Evolutionary conservation across 1,140 invertebrate species (phyloP), one percentile per base, ranked within the genome.

Genomic region (Whitmania pigra): DNA sequence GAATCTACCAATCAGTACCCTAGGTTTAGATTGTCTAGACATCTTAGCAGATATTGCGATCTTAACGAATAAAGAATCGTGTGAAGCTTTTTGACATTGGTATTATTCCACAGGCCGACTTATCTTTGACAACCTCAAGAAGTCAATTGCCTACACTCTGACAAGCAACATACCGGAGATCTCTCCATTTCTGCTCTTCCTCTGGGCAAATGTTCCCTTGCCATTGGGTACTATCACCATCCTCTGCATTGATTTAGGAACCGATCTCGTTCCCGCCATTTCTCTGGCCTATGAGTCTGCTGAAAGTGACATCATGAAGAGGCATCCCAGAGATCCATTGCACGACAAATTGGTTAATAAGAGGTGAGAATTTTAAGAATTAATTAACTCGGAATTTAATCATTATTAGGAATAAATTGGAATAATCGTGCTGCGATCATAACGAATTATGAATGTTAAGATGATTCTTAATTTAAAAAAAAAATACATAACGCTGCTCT

Each of bases 51-150:
- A n/a, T n/a, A n/a, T n/a, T n/a, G n/a, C n/a, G n/a, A n/a, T n/a
- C n/a, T n/a, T n/a, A n/a, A n/a, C n/a, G n/a, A n/a, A n/a, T n/a
- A n/a, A n/a, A n/a, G n/a, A n/a, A n/a, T n/a, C n/a, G n/a, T n/a
- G n/a, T n/a, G n/a, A n/a, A n/a, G n/a, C n/a, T n/a, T n/a, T n/a
- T n/a, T 36, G 31, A 36, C 31, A 36, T 36, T 36, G 6, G 31
- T 11, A 49, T 49, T 17, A 49, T 95, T 99, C 69, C 31, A 4
- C 49, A 73, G 96, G 84, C 75, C 90, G 96, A 74, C 57, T 74
- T 25, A 87, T 88, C 78, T 88, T 87, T 77, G 87, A 88, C 77
- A 88, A 88, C 77, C 78, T 88, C 71, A 88, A 88, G 79, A 84
- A 84, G 74, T 80, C 80, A 3, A 84, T 88, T 73, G 85, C 85